These are phyloP conservation scores for Orius insidiosus DNA, from an alignment of 1,140 invertebrate species.

Conservation along the genomic window DNA sequence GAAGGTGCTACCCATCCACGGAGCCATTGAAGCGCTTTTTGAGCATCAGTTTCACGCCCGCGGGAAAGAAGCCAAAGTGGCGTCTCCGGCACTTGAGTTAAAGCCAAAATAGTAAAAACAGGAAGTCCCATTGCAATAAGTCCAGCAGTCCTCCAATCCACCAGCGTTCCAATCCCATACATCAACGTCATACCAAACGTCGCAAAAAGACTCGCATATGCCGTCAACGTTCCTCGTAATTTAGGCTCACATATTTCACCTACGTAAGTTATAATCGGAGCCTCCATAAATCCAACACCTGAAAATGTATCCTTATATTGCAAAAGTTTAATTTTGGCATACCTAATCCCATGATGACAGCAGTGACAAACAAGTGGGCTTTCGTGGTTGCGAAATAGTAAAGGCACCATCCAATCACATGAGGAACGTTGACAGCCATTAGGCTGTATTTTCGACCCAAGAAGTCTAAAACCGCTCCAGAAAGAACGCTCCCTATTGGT, in stretches of 20 bases:
- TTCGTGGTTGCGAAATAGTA: slow-evolving; percentile 17
- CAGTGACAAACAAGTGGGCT: slow-evolving; percentile 10
- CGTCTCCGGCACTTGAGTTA: slow-evolving; percentile 37
- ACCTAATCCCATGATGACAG: slow-evolving; percentile 18
- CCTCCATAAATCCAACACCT: slow-evolving; percentile 34
- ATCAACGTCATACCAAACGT: slow-evolving; percentile 19
- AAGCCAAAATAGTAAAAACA: slow-evolving; percentile 17
- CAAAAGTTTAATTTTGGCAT: background rate
- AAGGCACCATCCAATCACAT: slow-evolving; percentile 19
- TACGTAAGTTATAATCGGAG: slow-evolving; percentile 34
- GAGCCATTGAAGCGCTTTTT: slow-evolving; percentile 30
- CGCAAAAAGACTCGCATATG: slow-evolving; percentile 18
- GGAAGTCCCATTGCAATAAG: slow-evolving; percentile 18
- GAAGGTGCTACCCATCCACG: slow-evolving; percentile 31
- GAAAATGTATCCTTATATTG: background rate
- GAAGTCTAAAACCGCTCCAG: slow-evolving; percentile 19
- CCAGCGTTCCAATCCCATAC: slow-evolving; percentile 17
- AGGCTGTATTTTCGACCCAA: slow-evolving; percentile 22
- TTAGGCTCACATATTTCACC: slow-evolving; percentile 32
- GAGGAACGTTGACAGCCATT: slow-evolving; percentile 22
- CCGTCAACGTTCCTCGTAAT: slow-evolving; percentile 19
- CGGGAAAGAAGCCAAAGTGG: slow-evolving; percentile 40
- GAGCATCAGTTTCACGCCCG: slow-evolving; percentile 30
- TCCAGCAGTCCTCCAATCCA: slow-evolving; percentile 20
- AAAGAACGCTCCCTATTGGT: slow-evolving; percentile 20